Conservation (phyloP, 2,888 invertebrate genomes). For the Dyspetes luteomarginatus region DNA sequence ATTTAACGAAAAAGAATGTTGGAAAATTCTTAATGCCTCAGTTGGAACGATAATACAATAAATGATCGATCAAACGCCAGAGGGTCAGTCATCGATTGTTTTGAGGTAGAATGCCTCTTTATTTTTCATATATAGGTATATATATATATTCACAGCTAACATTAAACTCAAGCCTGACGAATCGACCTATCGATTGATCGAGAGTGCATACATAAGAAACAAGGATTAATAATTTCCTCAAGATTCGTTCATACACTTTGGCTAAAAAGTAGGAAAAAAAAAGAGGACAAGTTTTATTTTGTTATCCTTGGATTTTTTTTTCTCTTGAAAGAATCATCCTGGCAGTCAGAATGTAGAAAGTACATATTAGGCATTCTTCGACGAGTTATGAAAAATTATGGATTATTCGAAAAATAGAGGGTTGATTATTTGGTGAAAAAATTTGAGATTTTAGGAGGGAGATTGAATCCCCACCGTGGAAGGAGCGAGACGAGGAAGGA, state of each 20-base stretch:
- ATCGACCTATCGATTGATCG: conserved; percentile 31
- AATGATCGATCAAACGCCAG: no score
- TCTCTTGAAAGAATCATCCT: conserved; percentile 22
- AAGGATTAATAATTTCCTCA: background rate
- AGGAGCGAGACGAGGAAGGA: conserved; percentile 20
- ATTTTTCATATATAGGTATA: no score
- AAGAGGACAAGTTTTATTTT: conserved; percentile 11
- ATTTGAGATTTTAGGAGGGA: conserved; percentile 8
- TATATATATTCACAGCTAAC: conserved; percentile 34
- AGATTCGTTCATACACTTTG: background rate
- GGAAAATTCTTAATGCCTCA: no score
- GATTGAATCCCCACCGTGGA: background rate
- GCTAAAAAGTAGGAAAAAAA: background rate
- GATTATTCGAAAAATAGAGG: conserved; percentile 50
- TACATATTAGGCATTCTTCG: conserved; percentile 15
- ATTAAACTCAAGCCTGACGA: conserved; percentile 17
- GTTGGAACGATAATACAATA: no score
- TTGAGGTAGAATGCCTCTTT: no score
- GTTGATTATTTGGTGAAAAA: conserved; percentile 41
- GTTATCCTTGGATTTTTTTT: background rate
- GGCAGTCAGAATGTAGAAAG: conserved; percentile 59
- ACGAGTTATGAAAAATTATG: conserved; percentile 24
- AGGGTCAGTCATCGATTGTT: no score
- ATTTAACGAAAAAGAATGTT: no score
- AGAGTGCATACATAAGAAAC: background rate